A percentile compares a stretch with the other conserved stretches of the same genome.
Evolutionary conservation across 2,888 invertebrate species (phyloP).

Genomic region (Eucera pruinosa): DNA sequence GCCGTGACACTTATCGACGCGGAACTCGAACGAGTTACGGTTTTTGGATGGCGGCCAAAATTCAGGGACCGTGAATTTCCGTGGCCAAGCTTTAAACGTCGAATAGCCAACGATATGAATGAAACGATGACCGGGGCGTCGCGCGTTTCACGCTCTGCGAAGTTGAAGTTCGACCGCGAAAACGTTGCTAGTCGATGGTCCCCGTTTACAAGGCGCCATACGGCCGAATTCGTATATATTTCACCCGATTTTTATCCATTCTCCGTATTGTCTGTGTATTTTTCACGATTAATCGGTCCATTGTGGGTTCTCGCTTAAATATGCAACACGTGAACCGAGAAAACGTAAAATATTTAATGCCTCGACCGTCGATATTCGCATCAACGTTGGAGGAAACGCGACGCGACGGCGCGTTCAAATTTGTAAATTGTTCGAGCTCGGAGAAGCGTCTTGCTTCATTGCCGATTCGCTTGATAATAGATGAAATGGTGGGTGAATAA

Average conservation of each 20-base stretch:
- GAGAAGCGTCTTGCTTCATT: too few relatives aligned
- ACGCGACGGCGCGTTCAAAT: conserved; percentile 3
- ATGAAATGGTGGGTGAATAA: too few relatives aligned
- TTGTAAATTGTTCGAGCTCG: too few relatives aligned
- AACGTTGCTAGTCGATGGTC: conserved; percentile 56
- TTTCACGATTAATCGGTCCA: too few relatives aligned
- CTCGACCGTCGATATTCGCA: too few relatives aligned
- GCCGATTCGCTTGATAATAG: neutral
- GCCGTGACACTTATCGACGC: conserved; percentile 60
- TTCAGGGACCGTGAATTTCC: conserved; percentile 59
- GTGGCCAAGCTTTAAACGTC: conserved; percentile 28
- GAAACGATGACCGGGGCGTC: conserved; percentile 42
- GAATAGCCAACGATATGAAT: conserved; percentile 55
- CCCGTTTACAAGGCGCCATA: conserved; percentile 49
- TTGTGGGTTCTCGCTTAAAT: too few relatives aligned
- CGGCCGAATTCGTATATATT: too few relatives aligned
- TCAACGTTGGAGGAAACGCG: too few relatives aligned
- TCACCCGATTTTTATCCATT: too few relatives aligned
- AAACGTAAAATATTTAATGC: too few relatives aligned
- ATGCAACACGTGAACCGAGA: too few relatives aligned
- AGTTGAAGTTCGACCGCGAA: conserved; percentile 57
- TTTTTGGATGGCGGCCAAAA: conserved; percentile 62
- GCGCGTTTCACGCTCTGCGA: conserved; percentile 32
- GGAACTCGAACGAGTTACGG: conserved; percentile 39
- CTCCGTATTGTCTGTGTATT: neutral